Evolutionary conservation across 2,113 vertebrate genomes (phyloP), one percentile per base, ranked within the genome.

Genomic region (Callocephalon fimbriatum): DNA sequence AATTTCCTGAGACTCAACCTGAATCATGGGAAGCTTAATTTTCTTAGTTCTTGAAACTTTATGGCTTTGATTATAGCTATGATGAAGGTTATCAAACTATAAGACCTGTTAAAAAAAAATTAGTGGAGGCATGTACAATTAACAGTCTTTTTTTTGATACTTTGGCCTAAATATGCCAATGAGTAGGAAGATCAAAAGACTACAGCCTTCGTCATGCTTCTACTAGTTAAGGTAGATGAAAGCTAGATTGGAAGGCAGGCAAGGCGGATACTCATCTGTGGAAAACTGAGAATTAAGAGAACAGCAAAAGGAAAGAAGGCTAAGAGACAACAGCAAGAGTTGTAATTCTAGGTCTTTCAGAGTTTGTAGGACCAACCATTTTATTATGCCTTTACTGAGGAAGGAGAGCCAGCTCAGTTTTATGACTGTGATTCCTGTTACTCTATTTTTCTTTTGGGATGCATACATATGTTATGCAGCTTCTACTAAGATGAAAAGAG

Each of bases 121-220:
- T 38, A 54, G 23, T 50, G 15, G 17, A 80, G 9, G 9, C 45
- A 83, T 71, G 63, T 63, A 92, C 88, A 94, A 93, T 86, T 81
- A 86, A 88, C 44, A 40, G 32, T 0, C 21, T 72, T 86, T 88
- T 88, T 93, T 86, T 29, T 1, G 20, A 73, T 77, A 56, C 23
- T 77, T 92, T 48, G 54, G 13, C 82, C 83, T 90, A 86, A 93
- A 93, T 93, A 67, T 53, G 83, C 47, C 83, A 91, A 26, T 59
- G 44, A 86, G 29, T 27, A 71, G 32, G 47, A 51, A 92, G 88
- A 86, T 92, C 40, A 95, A 96, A 95, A 94, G 72, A 81, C 35
- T 78, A n/a, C 9, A 71, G 18, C 7, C 38, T 77, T 94, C 65
- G 80, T 67, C 47, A 44, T 68, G 26, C 22, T 87, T 95, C 56